These are phyloP conservation scores for Noturus placidus DNA, from an alignment of 2,113 vertebrate species.

Conservation along the genomic window DNA sequence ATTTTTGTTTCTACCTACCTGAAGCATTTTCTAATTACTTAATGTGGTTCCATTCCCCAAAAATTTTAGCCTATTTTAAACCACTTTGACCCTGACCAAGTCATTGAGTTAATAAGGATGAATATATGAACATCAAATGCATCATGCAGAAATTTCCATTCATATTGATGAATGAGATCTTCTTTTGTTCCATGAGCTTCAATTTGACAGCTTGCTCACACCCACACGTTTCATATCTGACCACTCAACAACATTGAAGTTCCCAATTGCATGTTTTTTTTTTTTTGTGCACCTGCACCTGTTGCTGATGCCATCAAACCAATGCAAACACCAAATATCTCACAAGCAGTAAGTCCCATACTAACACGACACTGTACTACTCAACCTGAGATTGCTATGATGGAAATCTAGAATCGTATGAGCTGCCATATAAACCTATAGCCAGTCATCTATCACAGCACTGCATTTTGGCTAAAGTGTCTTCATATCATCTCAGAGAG, in stretches of 20 bases:
- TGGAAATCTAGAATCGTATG: neutral
- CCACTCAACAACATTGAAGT: neutral
- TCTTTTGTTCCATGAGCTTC: neutral
- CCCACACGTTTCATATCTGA: neutral
- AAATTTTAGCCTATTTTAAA: neutral
- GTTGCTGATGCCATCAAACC: neutral
- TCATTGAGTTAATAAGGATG: neutral
- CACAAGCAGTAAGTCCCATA: neutral
- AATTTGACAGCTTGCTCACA: neutral
- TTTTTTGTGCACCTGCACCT: neutral
- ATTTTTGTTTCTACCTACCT: neutral
- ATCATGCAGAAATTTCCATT: neutral
- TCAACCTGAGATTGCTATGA: neutral
- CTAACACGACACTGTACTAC: neutral
- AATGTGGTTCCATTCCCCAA: neutral
- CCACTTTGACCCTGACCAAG: neutral
- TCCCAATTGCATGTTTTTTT: neutral
- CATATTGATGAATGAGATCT: neutral
- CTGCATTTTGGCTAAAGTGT: neutral
- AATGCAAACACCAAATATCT: neutral
- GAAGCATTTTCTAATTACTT: neutral
- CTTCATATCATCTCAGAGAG: neutral
- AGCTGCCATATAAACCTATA: neutral
- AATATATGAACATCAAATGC: neutral
- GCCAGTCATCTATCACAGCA: conserved; percentile 8